These are phyloP conservation scores for Lobophora halterata DNA, from an alignment of 2,888 invertebrate genomes.

Conservation along the genomic window DNA sequence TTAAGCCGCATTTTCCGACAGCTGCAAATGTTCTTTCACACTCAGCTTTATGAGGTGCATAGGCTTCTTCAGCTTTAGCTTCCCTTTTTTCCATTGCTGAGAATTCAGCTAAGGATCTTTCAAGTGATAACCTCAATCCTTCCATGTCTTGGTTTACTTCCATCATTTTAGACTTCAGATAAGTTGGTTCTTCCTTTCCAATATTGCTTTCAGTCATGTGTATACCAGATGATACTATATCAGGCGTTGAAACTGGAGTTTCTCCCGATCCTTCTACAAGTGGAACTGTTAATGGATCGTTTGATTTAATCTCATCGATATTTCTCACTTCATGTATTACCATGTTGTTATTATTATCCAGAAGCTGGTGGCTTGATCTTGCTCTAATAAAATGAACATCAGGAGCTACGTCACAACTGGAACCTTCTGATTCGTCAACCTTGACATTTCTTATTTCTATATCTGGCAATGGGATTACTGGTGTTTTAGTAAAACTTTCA, in stretches of 20 bases:
- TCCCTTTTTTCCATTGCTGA: constrained; percentile 59
- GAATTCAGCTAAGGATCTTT: constrained; percentile 67
- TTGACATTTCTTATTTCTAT: constrained; percentile 42
- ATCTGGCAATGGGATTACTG: constrained; percentile 27
- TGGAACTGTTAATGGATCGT: constrained; percentile 32
- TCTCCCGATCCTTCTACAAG: constrained; percentile 49
- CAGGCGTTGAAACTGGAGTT: constrained; percentile 40
- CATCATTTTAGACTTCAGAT: constrained; percentile 68
- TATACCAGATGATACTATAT: constrained; percentile 33
- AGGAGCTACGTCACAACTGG: constrained; percentile 47
- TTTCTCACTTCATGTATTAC: constrained; percentile 56
- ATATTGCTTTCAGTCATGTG: constrained; percentile 34
- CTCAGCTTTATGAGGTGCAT: constrained; percentile 24
- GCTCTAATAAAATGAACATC: constrained; percentile 62
- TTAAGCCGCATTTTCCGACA: background rate
- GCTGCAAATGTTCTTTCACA: constrained; percentile 20
- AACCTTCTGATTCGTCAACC: constrained; percentile 43
- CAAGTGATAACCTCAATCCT: constrained; percentile 64
- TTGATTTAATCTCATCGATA: constrained; percentile 33
- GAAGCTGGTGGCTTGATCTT: constrained; percentile 52
- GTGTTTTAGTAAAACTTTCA: constrained; percentile 14
- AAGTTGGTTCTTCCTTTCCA: constrained; percentile 52
- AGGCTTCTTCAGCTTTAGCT: constrained; percentile 43
- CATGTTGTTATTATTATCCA: constrained; percentile 59
- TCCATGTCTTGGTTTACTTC: constrained; percentile 74